A percentile compares a stretch with the other conserved stretches of the same genome.
Conservation (phyloP, 1,140 invertebrate species). For the Neotoxoptera formosana region DNA sequence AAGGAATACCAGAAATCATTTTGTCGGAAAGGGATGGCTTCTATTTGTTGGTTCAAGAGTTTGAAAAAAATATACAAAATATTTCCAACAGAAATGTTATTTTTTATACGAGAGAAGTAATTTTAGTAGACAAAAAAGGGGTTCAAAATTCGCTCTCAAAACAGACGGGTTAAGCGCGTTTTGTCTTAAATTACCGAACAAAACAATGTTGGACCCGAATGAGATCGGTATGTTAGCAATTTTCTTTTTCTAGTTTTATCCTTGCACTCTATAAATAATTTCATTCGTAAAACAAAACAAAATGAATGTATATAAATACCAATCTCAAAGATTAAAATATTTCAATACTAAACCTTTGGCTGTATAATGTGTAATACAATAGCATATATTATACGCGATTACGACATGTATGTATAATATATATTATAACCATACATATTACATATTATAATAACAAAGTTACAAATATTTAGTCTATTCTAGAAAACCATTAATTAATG, state of each 20-base stretch:
- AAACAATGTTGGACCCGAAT: background rate
- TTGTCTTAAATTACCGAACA: background rate
- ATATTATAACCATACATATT: background rate
- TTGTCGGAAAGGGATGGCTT: background rate
- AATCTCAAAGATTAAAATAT: background rate
- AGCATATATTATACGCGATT: background rate
- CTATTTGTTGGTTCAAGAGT: background rate
- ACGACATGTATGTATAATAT: background rate
- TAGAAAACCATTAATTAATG: background rate
- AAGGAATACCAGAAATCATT: background rate
- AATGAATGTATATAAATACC: background rate
- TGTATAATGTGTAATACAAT: background rate
- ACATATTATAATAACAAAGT: background rate
- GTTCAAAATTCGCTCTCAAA: background rate
- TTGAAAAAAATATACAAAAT: background rate
- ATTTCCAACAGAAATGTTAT: background rate
- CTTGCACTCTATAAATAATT: background rate
- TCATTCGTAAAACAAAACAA: background rate
- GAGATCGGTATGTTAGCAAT: background rate
- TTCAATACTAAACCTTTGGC: background rate
- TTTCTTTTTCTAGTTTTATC: background rate
- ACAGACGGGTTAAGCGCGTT: background rate
- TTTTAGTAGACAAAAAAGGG: background rate
- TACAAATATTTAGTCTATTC: background rate
- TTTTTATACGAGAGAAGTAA: background rate